Conservation (phyloP, 1,140 invertebrate species). For the Halotydeus destructor region DNA sequence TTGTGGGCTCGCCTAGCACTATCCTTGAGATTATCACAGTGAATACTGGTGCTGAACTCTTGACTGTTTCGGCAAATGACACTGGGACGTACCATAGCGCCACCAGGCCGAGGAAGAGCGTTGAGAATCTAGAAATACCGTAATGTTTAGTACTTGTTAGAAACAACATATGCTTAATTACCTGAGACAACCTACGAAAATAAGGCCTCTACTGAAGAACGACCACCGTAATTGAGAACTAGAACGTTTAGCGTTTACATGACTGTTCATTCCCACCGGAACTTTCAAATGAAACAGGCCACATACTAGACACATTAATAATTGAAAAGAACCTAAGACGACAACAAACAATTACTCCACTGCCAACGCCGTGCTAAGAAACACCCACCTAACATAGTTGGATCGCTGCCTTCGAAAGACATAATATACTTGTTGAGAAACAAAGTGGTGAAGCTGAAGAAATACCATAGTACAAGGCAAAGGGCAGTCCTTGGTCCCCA, state of each 20-base stretch:
- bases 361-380: slow-evolving; percentile 11
- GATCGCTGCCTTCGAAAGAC: slow-evolving; percentile 50
- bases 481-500: slow-evolving; percentile 3
- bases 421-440: slow-evolving; percentile 68
- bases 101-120: slow-evolving; percentile 46
- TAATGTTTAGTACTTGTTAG: slow-evolving; percentile 5
- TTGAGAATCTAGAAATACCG: slow-evolving; percentile 37
- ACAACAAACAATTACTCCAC: slow-evolving; percentile 7
- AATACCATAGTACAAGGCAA: slow-evolving; percentile 24
- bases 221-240: too few relatives aligned
- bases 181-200: slow-evolving; percentile 14
- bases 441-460: slow-evolving; percentile 37
- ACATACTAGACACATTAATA: slow-evolving; percentile 50
- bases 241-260: too few relatives aligned
- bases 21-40: slow-evolving; percentile 54
- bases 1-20: slow-evolving; percentile 45
- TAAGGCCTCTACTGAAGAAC: too few relatives aligned
- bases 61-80: slow-evolving; percentile 66
- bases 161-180: neutral
- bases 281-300: slow-evolving; percentile 54
- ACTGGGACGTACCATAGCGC: slow-evolving; percentile 63
- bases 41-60: slow-evolving; percentile 61
- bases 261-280: too few relatives aligned
- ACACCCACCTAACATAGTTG: slow-evolving; percentile 46
- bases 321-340: slow-evolving; percentile 34